Evolutionary conservation across 2,888 invertebrate genomes (phyloP), one percentile per base, ranked within the genome.

Genomic region (Melinaea marsaeus): DNA sequence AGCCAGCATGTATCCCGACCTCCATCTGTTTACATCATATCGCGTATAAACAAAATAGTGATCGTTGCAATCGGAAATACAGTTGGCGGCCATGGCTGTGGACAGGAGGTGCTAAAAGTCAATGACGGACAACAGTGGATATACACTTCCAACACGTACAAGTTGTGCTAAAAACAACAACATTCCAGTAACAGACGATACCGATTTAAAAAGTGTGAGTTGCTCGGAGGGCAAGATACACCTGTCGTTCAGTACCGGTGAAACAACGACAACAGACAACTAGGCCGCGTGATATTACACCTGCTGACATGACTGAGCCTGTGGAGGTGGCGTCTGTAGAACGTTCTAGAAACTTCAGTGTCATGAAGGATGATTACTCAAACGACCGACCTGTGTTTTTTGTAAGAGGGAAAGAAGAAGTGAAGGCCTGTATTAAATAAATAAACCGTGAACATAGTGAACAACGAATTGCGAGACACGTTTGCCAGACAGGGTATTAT

Each of bases 351-450:
- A 11, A 46, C 46, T 4, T 46, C 46, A 46, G 9, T 46, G 46
- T 75, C 11, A 22, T 74, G 0, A 74, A 74, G 45, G 74, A 76
- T 66, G 74, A 75, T 51, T 74, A 63, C 32, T 71, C 72, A 6
- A 71, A 71, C 13, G 58, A 58, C 37, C 56, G 67, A 13, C 32
- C 13, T 2, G 67, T 70, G 2, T 71, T 64, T 33, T 68, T 70
- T 66, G 51, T 69, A 0, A 68, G 70, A 61, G 32, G 32, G 2
- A 71, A 72, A 34, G 48, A 67, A 47, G 70, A 72, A 58, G 62
- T 57, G 11, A 61, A 60, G 22, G 7, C 4, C 11, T 65, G 63
- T 37, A 55, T 74, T 37, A 57, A 71, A 55, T 74, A 13, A 55
- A 60, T 3, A 61, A 65, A 33, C 69, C 71, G 4, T 59, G 5